These are phyloP conservation scores for Elaphurus davidianus DNA, from an alignment of 2,113 vertebrate species.

Conservation along the genomic window DNA sequence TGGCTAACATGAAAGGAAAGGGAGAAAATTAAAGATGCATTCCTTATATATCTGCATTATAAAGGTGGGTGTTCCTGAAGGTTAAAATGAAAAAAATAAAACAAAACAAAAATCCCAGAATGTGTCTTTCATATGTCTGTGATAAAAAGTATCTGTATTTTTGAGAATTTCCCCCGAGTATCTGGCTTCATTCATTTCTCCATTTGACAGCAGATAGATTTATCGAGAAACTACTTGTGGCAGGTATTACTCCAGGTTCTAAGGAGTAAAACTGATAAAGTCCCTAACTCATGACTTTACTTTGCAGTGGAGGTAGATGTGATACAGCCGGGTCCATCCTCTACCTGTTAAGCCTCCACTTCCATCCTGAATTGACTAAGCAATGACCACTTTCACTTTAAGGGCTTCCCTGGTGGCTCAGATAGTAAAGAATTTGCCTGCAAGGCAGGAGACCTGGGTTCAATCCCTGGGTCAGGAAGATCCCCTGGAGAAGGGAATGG, in stretches of 20 bases:
- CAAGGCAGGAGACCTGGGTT: background rate
- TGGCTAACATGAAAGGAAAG: too few relatives aligned
- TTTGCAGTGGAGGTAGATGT: background rate
- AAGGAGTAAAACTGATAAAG: background rate
- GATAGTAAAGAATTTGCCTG: background rate
- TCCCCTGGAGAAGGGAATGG: background rate
- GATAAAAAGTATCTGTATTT: background rate
- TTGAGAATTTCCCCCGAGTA: background rate
- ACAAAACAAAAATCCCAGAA: background rate
- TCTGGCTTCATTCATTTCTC: background rate
- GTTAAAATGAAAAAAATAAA: background rate
- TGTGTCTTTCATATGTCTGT: background rate
- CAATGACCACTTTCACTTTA: background rate
- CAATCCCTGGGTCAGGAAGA: background rate
- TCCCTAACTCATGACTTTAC: background rate
- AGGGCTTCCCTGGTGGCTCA: background rate
- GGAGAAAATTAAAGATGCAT: background rate
- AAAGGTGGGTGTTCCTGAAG: background rate
- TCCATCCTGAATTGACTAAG: background rate
- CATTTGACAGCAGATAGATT: background rate
- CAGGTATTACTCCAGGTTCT: background rate
- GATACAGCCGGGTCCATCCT: background rate
- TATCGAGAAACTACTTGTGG: background rate
- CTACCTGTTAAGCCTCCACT: background rate
- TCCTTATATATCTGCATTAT: background rate